phyloP scores from a whole-genome alignment of 2,797 vertebrate genomes.

The Eulemur coronatus region DNA sequence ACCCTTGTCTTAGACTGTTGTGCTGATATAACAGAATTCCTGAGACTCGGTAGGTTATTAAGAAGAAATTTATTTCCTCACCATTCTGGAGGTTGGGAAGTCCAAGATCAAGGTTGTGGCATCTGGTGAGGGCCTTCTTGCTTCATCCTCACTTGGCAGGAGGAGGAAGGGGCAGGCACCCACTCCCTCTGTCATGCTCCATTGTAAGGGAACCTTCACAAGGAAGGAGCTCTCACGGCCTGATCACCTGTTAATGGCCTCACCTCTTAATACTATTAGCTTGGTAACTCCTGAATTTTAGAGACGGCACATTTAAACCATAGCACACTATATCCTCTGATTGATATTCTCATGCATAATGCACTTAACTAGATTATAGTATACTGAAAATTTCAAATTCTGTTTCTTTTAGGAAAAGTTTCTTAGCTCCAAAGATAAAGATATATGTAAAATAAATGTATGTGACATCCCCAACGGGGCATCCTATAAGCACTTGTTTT shows the following conservation, averaged over 20 bases:
- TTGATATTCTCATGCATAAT: not conserved
- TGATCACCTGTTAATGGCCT: not conserved
- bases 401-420: not conserved
- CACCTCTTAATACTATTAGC: not conserved
- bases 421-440: not conserved
- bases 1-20: not conserved
- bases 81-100: not conserved
- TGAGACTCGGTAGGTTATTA: not conserved
- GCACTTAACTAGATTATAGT: not conserved
- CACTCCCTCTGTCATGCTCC: no score
- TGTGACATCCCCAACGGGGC: not conserved
- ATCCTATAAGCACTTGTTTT: not conserved
- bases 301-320: not conserved
- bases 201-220: no score
- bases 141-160: not conserved
- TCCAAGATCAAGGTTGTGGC: not conserved
- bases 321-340: not conserved
- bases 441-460: not conserved
- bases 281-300: not conserved
- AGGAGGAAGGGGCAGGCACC: not conserved
- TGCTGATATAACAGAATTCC: not conserved
- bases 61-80: not conserved
- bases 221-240: not conserved
- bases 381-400: not conserved
- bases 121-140: not conserved